phyloP scores from a whole-genome alignment of 2,888 invertebrate genomes.

The Limnephilus auricula region DNA sequence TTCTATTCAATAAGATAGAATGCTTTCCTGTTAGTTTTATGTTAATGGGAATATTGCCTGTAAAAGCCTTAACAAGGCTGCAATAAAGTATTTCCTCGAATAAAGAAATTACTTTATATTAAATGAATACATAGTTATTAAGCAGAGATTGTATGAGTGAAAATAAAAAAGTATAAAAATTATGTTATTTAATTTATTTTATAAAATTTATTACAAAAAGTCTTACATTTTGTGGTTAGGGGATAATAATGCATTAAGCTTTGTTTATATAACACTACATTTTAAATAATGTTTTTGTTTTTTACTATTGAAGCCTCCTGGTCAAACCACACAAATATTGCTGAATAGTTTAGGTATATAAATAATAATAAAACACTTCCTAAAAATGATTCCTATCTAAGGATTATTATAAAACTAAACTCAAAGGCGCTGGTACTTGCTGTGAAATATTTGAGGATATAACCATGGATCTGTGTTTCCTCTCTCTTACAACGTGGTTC shows the following conservation, averaged over 20 bases:
- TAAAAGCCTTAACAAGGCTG: background rate
- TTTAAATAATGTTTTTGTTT: background rate
- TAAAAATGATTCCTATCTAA: background rate
- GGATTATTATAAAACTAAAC: background rate
- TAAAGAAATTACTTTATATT: background rate
- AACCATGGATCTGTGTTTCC: background rate
- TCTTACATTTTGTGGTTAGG: background rate
- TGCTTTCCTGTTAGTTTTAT: background rate
- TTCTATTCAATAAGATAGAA: slow-evolving; percentile 4
- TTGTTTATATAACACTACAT: background rate
- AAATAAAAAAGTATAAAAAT: slow-evolving; percentile 28
- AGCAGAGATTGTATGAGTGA: slow-evolving; percentile 14
- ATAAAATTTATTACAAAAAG: slow-evolving; percentile 7
- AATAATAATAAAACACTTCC: background rate
- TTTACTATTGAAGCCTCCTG: background rate
- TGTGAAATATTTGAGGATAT: background rate
- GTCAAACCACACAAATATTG: background rate
- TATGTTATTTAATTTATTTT: background rate
- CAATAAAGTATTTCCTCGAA: background rate
- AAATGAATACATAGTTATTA: background rate
- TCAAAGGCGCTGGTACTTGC: background rate
- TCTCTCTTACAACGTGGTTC: too few relatives aligned
- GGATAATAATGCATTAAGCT: background rate
- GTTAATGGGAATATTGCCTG: background rate
- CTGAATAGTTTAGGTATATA: background rate